phyloP scores from a whole-genome alignment of 2,888 invertebrate species.

The Erebia palarica region DNA sequence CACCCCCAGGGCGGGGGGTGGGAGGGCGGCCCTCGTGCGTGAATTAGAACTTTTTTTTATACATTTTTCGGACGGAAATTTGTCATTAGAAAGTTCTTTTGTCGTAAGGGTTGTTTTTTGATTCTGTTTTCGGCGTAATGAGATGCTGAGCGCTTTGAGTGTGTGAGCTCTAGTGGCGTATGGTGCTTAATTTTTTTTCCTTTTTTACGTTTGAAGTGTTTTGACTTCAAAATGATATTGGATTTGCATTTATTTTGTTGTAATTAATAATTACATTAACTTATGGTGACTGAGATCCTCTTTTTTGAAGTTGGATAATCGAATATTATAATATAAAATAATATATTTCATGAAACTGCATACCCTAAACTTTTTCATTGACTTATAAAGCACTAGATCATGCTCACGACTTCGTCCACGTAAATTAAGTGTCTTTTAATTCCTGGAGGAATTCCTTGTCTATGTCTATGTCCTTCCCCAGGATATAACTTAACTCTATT shows the following conservation, averaged over 20 bases:
- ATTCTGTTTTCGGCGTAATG: constrained; percentile 37
- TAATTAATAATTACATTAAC: neutral
- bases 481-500: no score
- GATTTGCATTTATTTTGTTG: neutral
- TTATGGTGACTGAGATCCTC: no score
- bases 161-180: neutral
- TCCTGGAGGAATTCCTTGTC: no score
- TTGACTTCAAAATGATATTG: neutral
- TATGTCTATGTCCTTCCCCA: no score
- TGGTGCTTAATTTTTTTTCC: neutral
- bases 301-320: no score
- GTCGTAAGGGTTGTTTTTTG: constrained; percentile 41
- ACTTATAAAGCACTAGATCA: no score
- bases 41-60: constrained; percentile 68
- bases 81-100: constrained; percentile 70
- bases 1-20: constrained; percentile 39
- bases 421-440: no score
- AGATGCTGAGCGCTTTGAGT: constrained; percentile 24
- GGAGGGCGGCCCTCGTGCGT: constrained; percentile 57
- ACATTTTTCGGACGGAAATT: constrained; percentile 56
- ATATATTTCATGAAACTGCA: no score
- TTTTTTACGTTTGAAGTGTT: neutral
- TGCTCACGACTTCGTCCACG: no score
- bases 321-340: no score
- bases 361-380: no score